phyloP scores from a whole-genome alignment of 2,797 vertebrate genomes.

The Darevskia mixta region DNA sequence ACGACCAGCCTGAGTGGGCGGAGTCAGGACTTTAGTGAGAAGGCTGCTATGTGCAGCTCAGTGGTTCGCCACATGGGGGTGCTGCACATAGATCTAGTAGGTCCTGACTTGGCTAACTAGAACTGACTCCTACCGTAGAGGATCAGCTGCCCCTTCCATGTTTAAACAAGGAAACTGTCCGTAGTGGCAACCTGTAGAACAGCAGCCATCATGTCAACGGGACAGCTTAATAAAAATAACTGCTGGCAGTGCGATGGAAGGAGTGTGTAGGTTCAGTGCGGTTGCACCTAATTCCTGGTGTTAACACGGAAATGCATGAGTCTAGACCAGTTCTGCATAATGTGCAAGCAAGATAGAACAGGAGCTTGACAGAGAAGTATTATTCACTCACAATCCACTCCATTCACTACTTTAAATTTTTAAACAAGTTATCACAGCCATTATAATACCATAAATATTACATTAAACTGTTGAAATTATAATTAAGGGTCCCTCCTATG shows the following conservation, averaged over 20 bases:
- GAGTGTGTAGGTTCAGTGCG: background rate
- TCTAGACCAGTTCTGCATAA: conserved; percentile 48
- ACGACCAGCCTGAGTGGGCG: background rate
- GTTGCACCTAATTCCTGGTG: conserved; percentile 16
- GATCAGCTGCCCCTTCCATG: background rate
- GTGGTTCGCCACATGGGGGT: background rate
- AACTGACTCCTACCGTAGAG: background rate
- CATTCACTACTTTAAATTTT: conserved; percentile 73
- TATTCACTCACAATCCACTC: conserved; percentile 51
- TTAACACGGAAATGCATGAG: conserved; percentile 31
- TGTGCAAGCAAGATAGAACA: conserved; percentile 36
- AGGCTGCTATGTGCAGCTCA: background rate
- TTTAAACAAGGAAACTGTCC: background rate
- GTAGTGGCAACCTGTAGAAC: background rate
- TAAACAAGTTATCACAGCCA: conserved; percentile 75
- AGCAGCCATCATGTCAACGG: no score
- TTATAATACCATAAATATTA: conserved; percentile 74
- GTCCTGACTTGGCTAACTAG: background rate
- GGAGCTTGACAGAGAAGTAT: conserved; percentile 59
- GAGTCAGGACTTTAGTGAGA: background rate
- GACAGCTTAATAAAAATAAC: background rate
- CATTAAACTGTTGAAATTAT: conserved; percentile 70
- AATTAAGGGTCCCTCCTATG: conserved; percentile 44
- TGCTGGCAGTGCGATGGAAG: background rate
- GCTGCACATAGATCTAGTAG: background rate